Base-by-base conservation (phyloP, 2,888 invertebrate genomes). In the Perizoma affinitatum region DNA sequence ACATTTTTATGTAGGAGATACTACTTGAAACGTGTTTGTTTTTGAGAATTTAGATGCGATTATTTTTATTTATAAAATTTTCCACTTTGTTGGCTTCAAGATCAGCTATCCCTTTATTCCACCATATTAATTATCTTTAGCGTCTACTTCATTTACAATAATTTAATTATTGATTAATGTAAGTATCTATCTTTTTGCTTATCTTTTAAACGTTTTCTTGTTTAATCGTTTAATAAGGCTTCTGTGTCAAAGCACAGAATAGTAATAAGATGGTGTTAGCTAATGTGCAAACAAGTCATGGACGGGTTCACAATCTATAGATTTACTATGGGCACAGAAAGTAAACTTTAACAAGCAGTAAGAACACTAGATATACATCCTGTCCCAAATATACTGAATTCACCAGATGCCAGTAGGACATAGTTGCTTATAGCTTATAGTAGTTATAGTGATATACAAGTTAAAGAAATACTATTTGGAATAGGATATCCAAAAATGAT, bases 1-100 rank as follows among this genome's bases (percentile, higher is more conserved):
- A 79, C 79, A 86, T 88, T 77, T 80, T 67, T 38, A 71, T 81
- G 75, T 79, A 6, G 38, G 1, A 38, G 5, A 6, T 38, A 38
- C 22, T 22, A 22, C 22, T 22, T 22, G 1, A 22, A 74, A 71
- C 72, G 66, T 10, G 42, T 42, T n/a, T 71, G 78, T 72, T 71
- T 71, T 69, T 53, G 52, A 34, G 43, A 53, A 52, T 22, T 22
- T 22, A 3, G 22, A 22, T 22, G 22, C 3, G 3, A 22, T 22
- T 22, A 22, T 22, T 22, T 22, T 22, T 22, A 22, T 22, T 22
- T 22, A 3, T 22, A 1, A 22, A 22, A 22, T 22, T 22, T 22
- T 22, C 22, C 22, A 22, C 22, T 22, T 22, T 22, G 22, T 3
- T 22, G 22, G 22, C 22, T 22, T 22, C 22, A 22, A 22, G 22